Evolutionary conservation across 1,140 invertebrate species (phyloP), one percentile per base, ranked within the genome.

Genomic region (Bacillus rossius): DNA sequence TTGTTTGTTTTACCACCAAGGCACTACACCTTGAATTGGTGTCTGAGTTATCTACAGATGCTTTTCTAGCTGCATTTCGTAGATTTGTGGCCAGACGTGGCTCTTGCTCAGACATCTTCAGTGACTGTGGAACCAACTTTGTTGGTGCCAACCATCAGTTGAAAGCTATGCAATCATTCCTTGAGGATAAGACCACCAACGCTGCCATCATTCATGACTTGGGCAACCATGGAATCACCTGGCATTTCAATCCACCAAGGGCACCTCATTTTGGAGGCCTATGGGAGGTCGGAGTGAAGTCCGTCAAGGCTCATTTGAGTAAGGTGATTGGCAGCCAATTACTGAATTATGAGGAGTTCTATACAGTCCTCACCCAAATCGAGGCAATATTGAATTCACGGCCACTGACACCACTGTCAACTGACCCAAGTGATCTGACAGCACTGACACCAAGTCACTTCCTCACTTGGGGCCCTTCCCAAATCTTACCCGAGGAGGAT

Each of bases 251-350:
- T 37, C 67, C 71, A 19, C 68, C 74, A 8, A n/a, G 20, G 42
- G 62, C 61, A 10, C 67, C 71, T 8, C 62, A 73, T 49, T 61
- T 69, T 20, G 71, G 70, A 29, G 73, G 73, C n/a, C 26, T 69
- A 3, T 74, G 72, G 71, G 73, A 76, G 61, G 50, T 60, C 51
- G 58, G 63, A 17, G 64, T 75, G 3, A 67, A 71, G 45, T 67
- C 62, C 8, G 59, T 65, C 1, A 71, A 74, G 51, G 64, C 62
- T 57, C 67, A 71, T 57, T 57, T 76, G 20, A 50, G 55, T 8
- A 56, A 63, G 8, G 63, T 66, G 34, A 5, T 71, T 42, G 67
- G 64, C 29, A 20, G 40, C 26, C 55, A 43, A 41, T 34, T 57
- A 13, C 43, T 69, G 45, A 65, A 64, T 49, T 64, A 61, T 60